Base-by-base conservation (phyloP, 1,140 invertebrate genomes). In the Zaprionus tsacasi region DNA sequence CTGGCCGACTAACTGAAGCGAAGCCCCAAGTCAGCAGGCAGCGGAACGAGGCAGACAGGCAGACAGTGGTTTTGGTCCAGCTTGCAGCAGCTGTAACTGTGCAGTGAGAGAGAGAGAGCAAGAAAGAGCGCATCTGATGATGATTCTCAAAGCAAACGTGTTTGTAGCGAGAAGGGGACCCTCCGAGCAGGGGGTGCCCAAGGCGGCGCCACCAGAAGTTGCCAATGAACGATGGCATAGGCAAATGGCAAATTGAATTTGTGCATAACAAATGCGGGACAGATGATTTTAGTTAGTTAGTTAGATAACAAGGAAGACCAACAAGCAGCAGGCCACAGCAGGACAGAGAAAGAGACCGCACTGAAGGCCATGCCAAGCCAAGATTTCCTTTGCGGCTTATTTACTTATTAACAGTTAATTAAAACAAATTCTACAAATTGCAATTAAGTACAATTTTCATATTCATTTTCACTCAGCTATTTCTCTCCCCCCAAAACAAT, bases 161-260 rank as follows among this genome's bases (percentile, higher is more conserved):
- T n/a, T 6, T 7, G 40, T 45, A 21, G 21, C 21, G 21, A n/a
- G 15, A 45, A 45, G 40, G 40, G n/a, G n/a, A 45, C 40, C 40
- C 13, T 21, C 21, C 7, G 40, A 15, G 40, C n/a, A 6, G n/a
- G 55, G n/a, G n/a, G 55, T 56, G 63, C 76, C 70, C 74, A 55
- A 73, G 79, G 71, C 79, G 59, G 61, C 40, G 67, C 67, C 79
- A 79, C 83, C 83, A 78, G 80, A 83, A 89, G 80, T 80, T 72
- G 67, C 83, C 86, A 88, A 83, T 89, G 85, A 88, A 89, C 27
- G 27, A 89, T 89, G 85, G 27, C 27, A 76, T 85, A 81, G 74
- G 71, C 75, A 88, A 88, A 88, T 81, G 71, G 71, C 71, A 88
- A 88, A 88, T 88, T 89, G 70, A 85, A 89, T 89, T 83, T 85